Conservation (phyloP, 2,888 invertebrate species). For the Lycocerus yunnanus region DNA sequence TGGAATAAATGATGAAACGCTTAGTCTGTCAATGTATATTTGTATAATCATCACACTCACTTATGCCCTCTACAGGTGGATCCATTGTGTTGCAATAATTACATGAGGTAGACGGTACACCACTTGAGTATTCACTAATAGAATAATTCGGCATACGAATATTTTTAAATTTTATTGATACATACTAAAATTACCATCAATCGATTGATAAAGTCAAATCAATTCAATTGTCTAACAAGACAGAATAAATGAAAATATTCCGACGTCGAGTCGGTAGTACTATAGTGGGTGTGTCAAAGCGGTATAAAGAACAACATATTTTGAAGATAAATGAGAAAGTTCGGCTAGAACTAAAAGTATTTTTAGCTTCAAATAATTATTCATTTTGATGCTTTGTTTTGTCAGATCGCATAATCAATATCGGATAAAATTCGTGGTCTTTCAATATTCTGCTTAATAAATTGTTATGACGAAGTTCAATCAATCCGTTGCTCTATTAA, state of each 20-base stretch:
- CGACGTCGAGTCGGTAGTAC: neutral
- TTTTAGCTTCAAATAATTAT: conserved; percentile 28
- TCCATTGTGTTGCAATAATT: neutral
- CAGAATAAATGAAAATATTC: neutral
- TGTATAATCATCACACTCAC: conserved; percentile 9
- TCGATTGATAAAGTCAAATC: neutral
- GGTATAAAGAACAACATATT: conserved; percentile 10
- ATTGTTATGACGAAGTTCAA: neutral
- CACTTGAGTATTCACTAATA: neutral
- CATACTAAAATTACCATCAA: neutral
- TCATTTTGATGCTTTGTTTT: conserved; percentile 16
- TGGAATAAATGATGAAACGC: conserved; percentile 25
- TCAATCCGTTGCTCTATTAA: neutral
- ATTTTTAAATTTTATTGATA: neutral
- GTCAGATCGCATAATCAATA: neutral
- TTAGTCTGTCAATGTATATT: conserved; percentile 20
- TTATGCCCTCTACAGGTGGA: neutral
- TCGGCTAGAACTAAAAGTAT: conserved; percentile 4
- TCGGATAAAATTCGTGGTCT: neutral
- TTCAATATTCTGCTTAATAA: neutral
- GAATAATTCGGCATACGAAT: neutral
- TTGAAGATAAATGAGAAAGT: conserved; percentile 15
- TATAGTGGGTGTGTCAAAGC: conserved; percentile 11
- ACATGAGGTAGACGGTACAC: too few relatives aligned
- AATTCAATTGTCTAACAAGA: neutral